Evolutionary conservation across 1,140 invertebrate genomes (phyloP).

Genomic region (Venturia canescens): DNA sequence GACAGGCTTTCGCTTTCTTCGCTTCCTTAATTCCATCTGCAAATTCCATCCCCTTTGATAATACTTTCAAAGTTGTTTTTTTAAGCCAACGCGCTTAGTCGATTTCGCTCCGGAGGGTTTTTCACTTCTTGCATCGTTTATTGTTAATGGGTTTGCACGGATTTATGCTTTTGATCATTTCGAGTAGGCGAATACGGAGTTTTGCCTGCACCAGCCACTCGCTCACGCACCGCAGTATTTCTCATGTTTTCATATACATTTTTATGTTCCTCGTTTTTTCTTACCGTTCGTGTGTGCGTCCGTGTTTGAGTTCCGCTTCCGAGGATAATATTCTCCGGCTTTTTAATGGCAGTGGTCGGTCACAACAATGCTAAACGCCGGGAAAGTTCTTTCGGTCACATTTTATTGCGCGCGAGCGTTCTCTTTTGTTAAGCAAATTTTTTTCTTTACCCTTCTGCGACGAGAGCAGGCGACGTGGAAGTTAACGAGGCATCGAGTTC

Average conservation of each 20-base stretch:
- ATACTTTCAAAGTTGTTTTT: neutral
- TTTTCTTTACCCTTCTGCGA: no score
- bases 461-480: no score
- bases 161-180: conserved; percentile 21
- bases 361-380: no score
- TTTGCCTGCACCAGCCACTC: neutral
- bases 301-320: no score
- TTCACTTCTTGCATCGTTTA: neutral
- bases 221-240: neutral
- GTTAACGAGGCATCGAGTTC: no score
- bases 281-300: no score
- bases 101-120: neutral
- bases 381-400: no score
- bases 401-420: no score
- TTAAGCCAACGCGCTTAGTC: neutral
- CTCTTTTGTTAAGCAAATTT: no score
- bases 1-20: neutral
- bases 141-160: neutral
- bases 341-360: no score
- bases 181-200: neutral
- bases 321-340: no score
- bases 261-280: neutral
- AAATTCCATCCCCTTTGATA: neutral
- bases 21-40: neutral
- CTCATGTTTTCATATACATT: neutral